These are phyloP conservation scores for Pseudanteris insignis DNA, from an alignment of 2,888 invertebrate genomes.

Conservation along the genomic window DNA sequence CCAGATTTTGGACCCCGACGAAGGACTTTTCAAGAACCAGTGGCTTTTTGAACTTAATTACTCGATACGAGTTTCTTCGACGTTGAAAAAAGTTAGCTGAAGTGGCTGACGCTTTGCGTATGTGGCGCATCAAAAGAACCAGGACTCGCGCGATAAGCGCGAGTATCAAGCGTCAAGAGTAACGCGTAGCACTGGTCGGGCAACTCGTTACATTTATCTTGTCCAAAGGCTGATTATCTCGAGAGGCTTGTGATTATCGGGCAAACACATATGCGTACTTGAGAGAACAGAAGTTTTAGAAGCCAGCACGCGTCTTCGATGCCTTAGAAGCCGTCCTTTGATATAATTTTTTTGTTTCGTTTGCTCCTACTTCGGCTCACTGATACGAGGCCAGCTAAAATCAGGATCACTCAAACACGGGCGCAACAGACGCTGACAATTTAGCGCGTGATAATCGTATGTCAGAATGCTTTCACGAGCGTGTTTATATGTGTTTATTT, in stretches of 20 bases:
- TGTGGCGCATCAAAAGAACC: not conserved
- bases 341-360: constrained; percentile 30
- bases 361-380: constrained; percentile 15
- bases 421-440: constrained; percentile 44
- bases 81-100: no score
- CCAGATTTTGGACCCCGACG: no score
- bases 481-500: constrained; percentile 35
- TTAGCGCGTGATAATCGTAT: constrained; percentile 42
- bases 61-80: no score
- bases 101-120: no score
- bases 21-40: no score
- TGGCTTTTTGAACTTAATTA: no score
- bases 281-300: constrained; percentile 38
- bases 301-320: constrained; percentile 43
- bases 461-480: constrained; percentile 39
- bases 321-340: constrained; percentile 37
- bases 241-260: constrained; percentile 42
- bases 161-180: no score
- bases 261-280: constrained; percentile 34
- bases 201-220: constrained; percentile 48
- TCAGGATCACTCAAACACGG: constrained; percentile 24
- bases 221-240: constrained; percentile 49
- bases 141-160: not conserved
- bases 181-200: constrained; percentile 34
- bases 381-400: constrained; percentile 30